Conservation (phyloP, 1,140 invertebrate genomes). For the Colletes gigas region DNA sequence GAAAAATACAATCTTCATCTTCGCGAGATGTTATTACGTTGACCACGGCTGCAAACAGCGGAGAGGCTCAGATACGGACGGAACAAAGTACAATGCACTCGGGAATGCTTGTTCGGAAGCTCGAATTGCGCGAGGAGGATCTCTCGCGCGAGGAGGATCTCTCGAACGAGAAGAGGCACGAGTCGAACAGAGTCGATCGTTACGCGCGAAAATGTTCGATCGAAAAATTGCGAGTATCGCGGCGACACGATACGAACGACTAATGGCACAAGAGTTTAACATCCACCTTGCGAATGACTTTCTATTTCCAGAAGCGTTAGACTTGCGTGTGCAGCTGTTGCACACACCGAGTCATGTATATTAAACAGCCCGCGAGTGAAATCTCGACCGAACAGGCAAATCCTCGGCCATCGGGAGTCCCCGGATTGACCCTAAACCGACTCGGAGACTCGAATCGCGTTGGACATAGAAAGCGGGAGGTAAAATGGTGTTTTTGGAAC, state of each 20-base stretch:
- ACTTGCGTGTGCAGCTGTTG: slow-evolving; percentile 40
- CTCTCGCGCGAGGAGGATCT: neutral
- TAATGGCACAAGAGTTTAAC: slow-evolving; percentile 36
- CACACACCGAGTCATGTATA: slow-evolving; percentile 39
- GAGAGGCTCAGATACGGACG: neutral
- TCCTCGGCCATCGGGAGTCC: neutral
- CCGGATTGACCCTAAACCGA: slow-evolving; percentile 11
- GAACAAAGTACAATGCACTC: slow-evolving; percentile 27
- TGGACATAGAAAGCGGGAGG: no score
- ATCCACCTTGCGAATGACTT: slow-evolving; percentile 47
- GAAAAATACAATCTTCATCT: slow-evolving; percentile 20
- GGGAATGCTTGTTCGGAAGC: neutral
- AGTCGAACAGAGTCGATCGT: no score
- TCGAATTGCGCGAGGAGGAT: neutral
- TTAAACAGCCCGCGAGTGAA: slow-evolving; percentile 47
- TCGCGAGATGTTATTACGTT: slow-evolving; percentile 25
- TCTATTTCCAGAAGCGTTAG: slow-evolving; percentile 49
- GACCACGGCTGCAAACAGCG: slow-evolving; percentile 24
- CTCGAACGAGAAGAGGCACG: no score
- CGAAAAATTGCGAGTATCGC: neutral
- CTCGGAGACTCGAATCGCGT: neutral
- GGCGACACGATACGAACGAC: neutral
- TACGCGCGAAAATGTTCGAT: neutral
- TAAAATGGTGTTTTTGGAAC: no score
- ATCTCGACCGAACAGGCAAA: slow-evolving; percentile 34